These are phyloP conservation scores for Cebus imitator DNA, from an alignment of 2,113 vertebrate genomes.

Conservation along the genomic window DNA sequence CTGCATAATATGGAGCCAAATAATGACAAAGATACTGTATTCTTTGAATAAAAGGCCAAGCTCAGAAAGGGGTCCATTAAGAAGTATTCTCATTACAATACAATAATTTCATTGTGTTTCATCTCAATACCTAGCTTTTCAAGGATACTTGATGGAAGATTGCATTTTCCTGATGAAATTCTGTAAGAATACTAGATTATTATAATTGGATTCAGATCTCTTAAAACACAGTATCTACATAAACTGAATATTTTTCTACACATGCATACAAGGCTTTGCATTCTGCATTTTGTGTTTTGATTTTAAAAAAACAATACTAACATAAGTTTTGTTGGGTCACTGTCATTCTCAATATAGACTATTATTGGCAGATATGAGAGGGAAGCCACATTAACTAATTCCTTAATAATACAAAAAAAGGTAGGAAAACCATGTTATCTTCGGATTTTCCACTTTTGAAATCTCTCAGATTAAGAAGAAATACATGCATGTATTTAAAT, in stretches of 20 bases:
- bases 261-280: neutral
- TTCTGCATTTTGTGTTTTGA: neutral
- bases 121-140: neutral
- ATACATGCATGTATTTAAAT: neutral
- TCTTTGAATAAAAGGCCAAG: neutral
- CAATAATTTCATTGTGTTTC: neutral
- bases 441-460: neutral
- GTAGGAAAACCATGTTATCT: neutral
- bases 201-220: neutral
- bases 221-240: neutral
- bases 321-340: neutral
- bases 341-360: neutral
- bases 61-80: neutral
- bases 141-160: slow-evolving; percentile 33
- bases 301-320: neutral
- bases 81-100: neutral
- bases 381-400: neutral
- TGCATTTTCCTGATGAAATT: slow-evolving; percentile 20
- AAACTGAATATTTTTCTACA: neutral
- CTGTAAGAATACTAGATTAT: neutral
- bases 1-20: neutral
- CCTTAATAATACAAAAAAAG: neutral
- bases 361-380: neutral
- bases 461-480: neutral
- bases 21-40: neutral